These are phyloP conservation scores for Crepidodera aurea DNA, from an alignment of 2,888 invertebrate species.

Conservation along the genomic window DNA sequence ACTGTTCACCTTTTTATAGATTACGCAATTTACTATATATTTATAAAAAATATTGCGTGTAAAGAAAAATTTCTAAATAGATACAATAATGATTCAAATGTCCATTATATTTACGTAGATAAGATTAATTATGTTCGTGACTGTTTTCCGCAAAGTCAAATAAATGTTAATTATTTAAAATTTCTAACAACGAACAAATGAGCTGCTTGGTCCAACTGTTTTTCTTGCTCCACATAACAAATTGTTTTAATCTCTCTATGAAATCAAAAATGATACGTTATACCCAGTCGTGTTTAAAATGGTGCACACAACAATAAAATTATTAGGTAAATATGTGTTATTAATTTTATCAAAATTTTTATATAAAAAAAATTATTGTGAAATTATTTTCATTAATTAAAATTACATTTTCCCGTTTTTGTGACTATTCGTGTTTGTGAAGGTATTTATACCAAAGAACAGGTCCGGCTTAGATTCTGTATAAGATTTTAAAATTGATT, in stretches of 20 bases:
- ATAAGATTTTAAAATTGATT: background rate
- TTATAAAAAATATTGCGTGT: background rate
- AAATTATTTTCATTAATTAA: conserved; percentile 46
- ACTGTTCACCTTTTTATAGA: too few relatives aligned
- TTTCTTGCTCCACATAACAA: conserved; percentile 26
- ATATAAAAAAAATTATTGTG: conserved; percentile 39
- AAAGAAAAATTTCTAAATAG: background rate
- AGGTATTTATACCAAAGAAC: background rate
- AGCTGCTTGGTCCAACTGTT: conserved; percentile 4
- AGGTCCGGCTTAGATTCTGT: background rate
- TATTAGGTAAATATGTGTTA: conserved; percentile 40
- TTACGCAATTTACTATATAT: too few relatives aligned
- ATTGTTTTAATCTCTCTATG: conserved; percentile 36
- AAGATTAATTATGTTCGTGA: conserved; percentile 17
- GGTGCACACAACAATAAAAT: conserved; percentile 34
- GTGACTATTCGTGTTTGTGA: conserved; percentile 20
- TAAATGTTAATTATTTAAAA: conserved; percentile 17
- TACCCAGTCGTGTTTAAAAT: conserved; percentile 21
- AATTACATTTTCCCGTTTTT: conserved; percentile 47
- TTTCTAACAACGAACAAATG: conserved; percentile 8
- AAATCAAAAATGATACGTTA: conserved; percentile 34
- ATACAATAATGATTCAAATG: background rate
- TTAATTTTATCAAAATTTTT: conserved; percentile 42
- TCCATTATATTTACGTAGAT: conserved; percentile 11
- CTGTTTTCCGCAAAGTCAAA: conserved; percentile 14